phyloP scores from a whole-genome alignment of 2,113 vertebrate species.

The Pandion haliaetus region DNA sequence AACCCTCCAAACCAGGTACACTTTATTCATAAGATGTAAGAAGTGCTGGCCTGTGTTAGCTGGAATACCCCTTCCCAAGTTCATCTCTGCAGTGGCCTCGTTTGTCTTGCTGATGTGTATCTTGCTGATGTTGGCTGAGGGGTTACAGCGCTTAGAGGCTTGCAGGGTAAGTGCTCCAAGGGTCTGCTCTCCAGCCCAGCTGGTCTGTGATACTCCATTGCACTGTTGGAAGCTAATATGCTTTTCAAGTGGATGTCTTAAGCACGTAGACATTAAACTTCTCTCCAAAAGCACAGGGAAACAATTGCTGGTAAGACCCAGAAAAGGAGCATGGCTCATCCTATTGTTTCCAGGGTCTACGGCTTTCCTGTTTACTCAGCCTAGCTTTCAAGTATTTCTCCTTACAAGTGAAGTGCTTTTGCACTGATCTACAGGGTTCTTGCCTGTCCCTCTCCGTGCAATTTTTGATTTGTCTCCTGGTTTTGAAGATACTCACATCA shows the following conservation, averaged over 20 bases:
- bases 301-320: neutral
- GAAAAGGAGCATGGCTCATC: conserved; percentile 18
- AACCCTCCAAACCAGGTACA: too few species aligned
- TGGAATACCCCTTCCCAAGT: neutral
- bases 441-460: neutral
- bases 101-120: neutral
- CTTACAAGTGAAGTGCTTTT: neutral
- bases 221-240: neutral
- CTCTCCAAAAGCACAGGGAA: neutral
- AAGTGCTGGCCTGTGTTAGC: neutral
- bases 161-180: neutral
- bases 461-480: neutral
- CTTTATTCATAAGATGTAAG: neutral
- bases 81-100: accelerated
- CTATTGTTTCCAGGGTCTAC: conserved; percentile 11
- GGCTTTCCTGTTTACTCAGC: conserved; percentile 38
- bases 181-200: neutral
- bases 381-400: neutral
- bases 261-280: neutral
- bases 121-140: neutral
- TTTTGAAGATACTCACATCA: neutral
- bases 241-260: neutral
- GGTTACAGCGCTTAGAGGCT: neutral
- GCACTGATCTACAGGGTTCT: neutral
- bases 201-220: neutral